Conservation (phyloP, 2,888 invertebrate genomes). For the Phytoseiulus persimilis region DNA sequence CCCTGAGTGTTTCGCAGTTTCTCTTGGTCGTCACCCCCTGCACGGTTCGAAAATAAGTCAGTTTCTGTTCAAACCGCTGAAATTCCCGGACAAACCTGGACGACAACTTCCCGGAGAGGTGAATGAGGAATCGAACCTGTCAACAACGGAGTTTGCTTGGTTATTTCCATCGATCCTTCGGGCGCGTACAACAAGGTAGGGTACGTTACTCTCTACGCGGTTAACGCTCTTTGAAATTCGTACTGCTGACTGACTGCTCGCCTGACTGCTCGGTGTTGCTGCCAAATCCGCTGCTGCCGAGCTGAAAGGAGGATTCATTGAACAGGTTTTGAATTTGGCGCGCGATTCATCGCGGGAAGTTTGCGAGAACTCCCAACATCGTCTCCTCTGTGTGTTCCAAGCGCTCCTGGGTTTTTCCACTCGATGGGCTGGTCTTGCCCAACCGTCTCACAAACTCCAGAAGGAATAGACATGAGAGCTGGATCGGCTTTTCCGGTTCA, state of each 20-base stretch:
- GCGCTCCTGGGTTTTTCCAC: no score
- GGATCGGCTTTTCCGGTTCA: no score
- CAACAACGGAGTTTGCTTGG: not conserved
- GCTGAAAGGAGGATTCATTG: not conserved
- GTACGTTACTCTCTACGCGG: not conserved
- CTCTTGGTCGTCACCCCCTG: not conserved
- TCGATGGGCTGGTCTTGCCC: no score
- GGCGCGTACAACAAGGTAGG: not conserved
- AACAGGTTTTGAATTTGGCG: not conserved
- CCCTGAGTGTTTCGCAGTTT: not conserved
- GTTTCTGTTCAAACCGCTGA: not conserved
- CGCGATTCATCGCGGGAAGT: not conserved
- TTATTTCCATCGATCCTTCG: not conserved
- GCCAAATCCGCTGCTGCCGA: not conserved
- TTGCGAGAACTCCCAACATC: not conserved
- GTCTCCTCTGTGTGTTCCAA: no score
- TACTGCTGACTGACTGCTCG: not conserved
- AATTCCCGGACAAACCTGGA: not conserved
- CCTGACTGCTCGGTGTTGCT: not conserved
- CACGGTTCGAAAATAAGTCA: not conserved
- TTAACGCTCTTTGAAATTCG: not conserved
- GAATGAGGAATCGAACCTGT: not conserved
- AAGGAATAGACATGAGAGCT: no score
- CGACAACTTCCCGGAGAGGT: not conserved
- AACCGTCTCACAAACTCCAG: no score